A percentile compares a stretch with the other conserved stretches of the same genome.
Evolutionary conservation across 2,888 invertebrate species (phyloP).

Genomic region (Gerosis bhagava): DNA sequence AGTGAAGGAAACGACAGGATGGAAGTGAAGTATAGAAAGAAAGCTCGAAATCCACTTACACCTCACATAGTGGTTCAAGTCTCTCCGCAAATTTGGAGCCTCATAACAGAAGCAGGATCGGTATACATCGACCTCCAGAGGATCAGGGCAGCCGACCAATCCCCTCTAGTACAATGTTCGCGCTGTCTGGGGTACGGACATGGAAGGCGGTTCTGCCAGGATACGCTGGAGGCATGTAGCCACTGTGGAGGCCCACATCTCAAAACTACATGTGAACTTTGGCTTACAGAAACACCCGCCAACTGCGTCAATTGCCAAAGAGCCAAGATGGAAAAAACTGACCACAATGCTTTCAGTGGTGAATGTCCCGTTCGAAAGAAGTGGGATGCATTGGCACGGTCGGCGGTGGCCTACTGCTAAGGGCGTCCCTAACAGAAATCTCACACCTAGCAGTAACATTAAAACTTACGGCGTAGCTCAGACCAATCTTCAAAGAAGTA

Average conservation of each 20-base stretch:
- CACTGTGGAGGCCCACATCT: background rate
- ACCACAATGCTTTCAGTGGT: background rate
- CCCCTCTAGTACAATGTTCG: background rate
- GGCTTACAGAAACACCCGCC: too few relatives aligned
- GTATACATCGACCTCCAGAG: background rate
- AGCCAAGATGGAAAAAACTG: background rate
- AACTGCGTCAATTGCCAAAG: background rate
- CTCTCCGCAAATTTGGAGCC: constrained; percentile 10
- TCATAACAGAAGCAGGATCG: background rate
- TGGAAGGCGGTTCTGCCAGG: background rate
- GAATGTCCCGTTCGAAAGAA: background rate
- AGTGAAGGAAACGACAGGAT: too few relatives aligned
- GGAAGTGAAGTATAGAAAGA: background rate
- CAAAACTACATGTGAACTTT: background rate
- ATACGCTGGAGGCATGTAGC: background rate
- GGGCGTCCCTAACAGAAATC: too few relatives aligned
- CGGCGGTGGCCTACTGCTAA: too few relatives aligned
- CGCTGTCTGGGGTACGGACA: background rate
- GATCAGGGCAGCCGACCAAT: background rate
- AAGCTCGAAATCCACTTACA: constrained; percentile 8
- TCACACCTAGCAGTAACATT: too few relatives aligned
- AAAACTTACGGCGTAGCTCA: too few relatives aligned
- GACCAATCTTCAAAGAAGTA: constrained; percentile 24
- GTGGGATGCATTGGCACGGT: too few relatives aligned
- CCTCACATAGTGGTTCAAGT: constrained; percentile 10